Evolutionary conservation across 2,797 vertebrate genomes (phyloP), one percentile per base, ranked within the genome.

Genomic region (Notamacropus eugenii): DNA sequence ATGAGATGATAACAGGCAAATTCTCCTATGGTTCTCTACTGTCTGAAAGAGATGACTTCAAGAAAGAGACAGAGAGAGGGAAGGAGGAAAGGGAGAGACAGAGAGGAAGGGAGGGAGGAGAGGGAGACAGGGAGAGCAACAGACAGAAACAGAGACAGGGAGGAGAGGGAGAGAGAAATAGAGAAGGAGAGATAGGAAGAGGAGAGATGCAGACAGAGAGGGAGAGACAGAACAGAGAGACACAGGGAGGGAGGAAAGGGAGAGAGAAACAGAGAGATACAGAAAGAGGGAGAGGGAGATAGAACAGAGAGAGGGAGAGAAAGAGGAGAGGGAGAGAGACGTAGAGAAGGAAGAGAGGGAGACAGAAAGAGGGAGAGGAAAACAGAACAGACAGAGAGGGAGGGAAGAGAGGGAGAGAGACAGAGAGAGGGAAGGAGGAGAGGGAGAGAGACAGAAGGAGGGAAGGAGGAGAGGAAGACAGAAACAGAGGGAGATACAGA

Each of bases 1-100:
- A 59, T 82, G 92, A 55, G 55, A 90, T 97, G 94, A 96, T 58
- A 46, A 97, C 91, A 94, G 91, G 95, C 97, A 97, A 93, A 97
- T 98, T 97, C 91, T 22, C 94, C 50, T 97, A 52, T 55, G 96
- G 94, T 93, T 96, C 97, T 97, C 62, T 74, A 10, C 67, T 91
- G 93, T 93, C 82, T 57, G 82, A 95, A 90, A 93, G 14, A 16
- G 27, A 55, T 8, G 2, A 16, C 58, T 91, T 91, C 22, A 14
- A 11, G 59, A 50, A 56, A 54, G 16, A n/a, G n/a, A 28, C n/a
- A 22, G 55, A 56, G 55, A 22, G 87, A 58, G 46, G 57, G 54
- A 58, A 67, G 87, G 82, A 74, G 4, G 10, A 50, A 50, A 59
- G 58, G 10, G 6, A 10, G 27, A 90, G 52, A 94, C 5, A 24